Percentiles rank a stretch among this genome's conserved stretches.
phyloP scores from a whole-genome alignment of 2,888 invertebrate species.

The Xestia rhomboidea region DNA sequence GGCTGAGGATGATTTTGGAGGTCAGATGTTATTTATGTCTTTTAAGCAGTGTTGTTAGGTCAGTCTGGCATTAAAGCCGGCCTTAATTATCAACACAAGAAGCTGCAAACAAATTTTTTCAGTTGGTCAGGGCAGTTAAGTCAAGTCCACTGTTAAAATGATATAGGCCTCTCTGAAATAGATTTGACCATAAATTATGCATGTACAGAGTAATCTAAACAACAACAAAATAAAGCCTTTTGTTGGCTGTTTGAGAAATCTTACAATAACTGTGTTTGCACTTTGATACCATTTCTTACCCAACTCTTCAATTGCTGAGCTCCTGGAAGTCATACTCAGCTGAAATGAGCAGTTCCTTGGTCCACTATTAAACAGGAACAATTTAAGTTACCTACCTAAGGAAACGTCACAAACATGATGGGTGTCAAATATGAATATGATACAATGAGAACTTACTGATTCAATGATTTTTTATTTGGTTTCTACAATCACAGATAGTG shows the following conservation, averaged over 20 bases:
- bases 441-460: background rate
- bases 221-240: background rate
- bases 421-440: background rate
- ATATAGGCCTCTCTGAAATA: background rate
- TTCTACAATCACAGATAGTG: background rate
- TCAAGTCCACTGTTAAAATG: background rate
- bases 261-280: background rate
- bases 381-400: background rate
- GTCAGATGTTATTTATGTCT: slow-evolving; percentile 69
- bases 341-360: background rate
- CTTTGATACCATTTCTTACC: background rate
- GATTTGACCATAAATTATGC: background rate
- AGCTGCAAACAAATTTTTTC: background rate
- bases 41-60: background rate
- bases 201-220: background rate
- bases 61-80: background rate
- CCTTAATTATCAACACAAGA: background rate
- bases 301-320: background rate
- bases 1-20: slow-evolving; percentile 93
- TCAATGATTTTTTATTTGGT: background rate
- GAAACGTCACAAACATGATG: background rate
- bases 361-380: background rate
- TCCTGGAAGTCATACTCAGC: background rate
- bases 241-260: background rate
- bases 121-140: background rate